Conservation (phyloP, 1,140 invertebrate species). For the Venturia canescens region DNA sequence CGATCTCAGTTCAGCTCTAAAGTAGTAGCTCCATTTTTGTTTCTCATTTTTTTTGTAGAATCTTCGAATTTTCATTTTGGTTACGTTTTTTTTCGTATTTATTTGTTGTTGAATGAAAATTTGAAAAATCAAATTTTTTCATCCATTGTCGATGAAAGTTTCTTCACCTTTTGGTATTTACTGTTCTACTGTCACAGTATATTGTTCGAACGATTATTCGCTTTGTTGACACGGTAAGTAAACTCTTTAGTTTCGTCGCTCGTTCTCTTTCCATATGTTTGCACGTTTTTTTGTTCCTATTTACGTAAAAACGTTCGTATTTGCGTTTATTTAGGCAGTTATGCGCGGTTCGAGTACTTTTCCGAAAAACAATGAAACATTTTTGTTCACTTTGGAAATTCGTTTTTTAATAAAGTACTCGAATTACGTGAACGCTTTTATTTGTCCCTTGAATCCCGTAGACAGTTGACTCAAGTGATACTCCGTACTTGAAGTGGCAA, state of each 20-base stretch:
- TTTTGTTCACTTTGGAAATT: no score
- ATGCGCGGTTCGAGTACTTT: no score
- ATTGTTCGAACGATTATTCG: slow-evolving; percentile 49
- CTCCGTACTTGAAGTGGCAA: no score
- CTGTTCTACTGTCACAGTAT: slow-evolving; percentile 54
- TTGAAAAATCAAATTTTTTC: not conserved
- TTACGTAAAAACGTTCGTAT: not conserved
- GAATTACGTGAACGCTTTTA: no score
- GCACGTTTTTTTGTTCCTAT: slow-evolving; percentile 17
- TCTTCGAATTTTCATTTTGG: no score
- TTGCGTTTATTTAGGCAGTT: no score
- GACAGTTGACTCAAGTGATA: no score
- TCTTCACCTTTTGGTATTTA: slow-evolving; percentile 56
- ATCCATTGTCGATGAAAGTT: not conserved
- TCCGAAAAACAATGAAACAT: no score
- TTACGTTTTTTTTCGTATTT: not conserved
- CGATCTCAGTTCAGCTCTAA: slow-evolving; percentile 7
- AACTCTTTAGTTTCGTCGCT: slow-evolving; percentile 60
- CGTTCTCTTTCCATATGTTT: slow-evolving; percentile 50
- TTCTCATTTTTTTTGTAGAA: not conserved
- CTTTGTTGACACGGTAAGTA: slow-evolving; percentile 67
- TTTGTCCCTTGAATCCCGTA: no score
- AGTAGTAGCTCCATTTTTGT: slow-evolving; percentile 5
- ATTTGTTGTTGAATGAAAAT: not conserved
- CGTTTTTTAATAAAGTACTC: no score